Evolutionary conservation across 2,888 invertebrate species (phyloP).

Genomic region (Drosophila suboccidentalis): DNA sequence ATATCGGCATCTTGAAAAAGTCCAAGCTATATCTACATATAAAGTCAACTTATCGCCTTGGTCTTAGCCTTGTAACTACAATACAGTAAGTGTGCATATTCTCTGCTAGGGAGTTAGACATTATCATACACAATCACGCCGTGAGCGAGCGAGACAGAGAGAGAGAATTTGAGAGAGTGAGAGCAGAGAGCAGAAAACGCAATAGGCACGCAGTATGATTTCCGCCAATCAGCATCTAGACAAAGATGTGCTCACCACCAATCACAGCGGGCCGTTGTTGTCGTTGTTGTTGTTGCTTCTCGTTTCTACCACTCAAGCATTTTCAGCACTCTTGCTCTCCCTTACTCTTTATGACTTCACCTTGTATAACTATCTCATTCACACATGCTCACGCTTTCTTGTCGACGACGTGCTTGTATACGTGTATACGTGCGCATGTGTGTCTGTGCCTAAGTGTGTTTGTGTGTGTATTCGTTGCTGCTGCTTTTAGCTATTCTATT

Average conservation of each 20-base stretch:
- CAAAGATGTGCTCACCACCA: constrained; percentile 57
- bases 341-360: background rate
- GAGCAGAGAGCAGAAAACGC: constrained; percentile 14
- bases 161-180: constrained; percentile 7
- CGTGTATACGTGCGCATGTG: too few species aligned
- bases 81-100: background rate
- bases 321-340: constrained; percentile 17
- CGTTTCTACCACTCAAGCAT: constrained; percentile 58
- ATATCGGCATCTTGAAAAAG: too few species aligned
- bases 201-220: constrained; percentile 36
- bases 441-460: too few species aligned
- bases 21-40: background rate
- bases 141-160: constrained; percentile 2
- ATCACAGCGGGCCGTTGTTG: constrained; percentile 55
- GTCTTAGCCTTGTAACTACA: constrained; percentile 1
- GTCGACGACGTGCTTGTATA: constrained; percentile 4
- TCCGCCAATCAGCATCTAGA: constrained; percentile 70
- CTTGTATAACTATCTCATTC: constrained; percentile 49
- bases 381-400: constrained; percentile 30
- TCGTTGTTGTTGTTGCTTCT: constrained; percentile 24
- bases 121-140: constrained; percentile 12
- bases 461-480: constrained; percentile 12
- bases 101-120: constrained; percentile 2
- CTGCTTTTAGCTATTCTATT: constrained; percentile 16
- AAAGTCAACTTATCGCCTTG: background rate